These are phyloP conservation scores for Gastrophysa polygoni DNA, from an alignment of 2,888 invertebrate species.

Conservation along the genomic window DNA sequence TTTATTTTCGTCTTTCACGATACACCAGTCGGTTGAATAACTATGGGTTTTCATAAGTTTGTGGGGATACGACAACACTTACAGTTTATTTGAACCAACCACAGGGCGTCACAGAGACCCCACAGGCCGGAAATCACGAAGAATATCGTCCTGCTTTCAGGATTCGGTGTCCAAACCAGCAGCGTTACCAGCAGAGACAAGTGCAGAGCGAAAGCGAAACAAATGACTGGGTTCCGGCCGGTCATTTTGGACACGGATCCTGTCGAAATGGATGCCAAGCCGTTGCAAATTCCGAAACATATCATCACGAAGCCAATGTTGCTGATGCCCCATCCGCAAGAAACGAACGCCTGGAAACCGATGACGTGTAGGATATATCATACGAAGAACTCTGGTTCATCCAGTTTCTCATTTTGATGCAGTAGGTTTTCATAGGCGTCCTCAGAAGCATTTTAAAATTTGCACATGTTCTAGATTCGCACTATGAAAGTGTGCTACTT, in stretches of 20 bases:
- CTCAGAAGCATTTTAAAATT: no score
- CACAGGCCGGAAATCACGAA: slow-evolving; percentile 82
- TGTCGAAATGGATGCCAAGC: slow-evolving; percentile 79
- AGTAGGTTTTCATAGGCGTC: no score
- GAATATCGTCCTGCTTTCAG: slow-evolving; percentile 71
- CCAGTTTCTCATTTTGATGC: no score
- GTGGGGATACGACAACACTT: no score
- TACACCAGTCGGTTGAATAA: no score
- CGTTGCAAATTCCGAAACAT: slow-evolving; percentile 88
- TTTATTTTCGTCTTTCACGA: no score
- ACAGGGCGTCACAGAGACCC: slow-evolving; percentile 89
- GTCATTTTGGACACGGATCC: slow-evolving; percentile 80
- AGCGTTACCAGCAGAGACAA: slow-evolving; percentile 71
- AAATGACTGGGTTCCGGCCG: slow-evolving; percentile 80
- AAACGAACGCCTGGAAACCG: slow-evolving; percentile 81
- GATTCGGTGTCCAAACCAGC: slow-evolving; percentile 74
- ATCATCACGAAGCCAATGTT: slow-evolving; percentile 95
- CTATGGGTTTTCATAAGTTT: no score
- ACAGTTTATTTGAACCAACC: slow-evolving; percentile 94
- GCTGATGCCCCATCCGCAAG: slow-evolving; percentile 86
- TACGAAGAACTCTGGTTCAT: no score
- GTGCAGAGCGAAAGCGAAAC: slow-evolving; percentile 75
- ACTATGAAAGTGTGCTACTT: no score
- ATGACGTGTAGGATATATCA: no score
- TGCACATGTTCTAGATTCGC: no score